Base-by-base conservation (phyloP, 1,140 invertebrate genomes). In the Drosophila dunni region DNA sequence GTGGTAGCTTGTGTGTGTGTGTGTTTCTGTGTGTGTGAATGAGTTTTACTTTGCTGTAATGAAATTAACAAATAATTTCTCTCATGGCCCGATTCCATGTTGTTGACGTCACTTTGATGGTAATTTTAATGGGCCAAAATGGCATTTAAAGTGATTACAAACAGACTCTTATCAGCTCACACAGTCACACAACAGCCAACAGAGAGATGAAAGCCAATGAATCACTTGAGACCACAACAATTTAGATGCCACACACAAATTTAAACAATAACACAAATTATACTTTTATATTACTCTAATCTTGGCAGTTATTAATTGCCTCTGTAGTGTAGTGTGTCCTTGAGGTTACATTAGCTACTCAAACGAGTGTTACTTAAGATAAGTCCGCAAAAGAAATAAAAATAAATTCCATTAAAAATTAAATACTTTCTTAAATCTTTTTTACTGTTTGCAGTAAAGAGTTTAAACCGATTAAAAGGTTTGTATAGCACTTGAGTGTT, bases 41-140 rank as follows among this genome's bases (percentile, higher is more conserved):
- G 40, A 62, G 51, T 42, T 34, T 56, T 45, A 8, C 29, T 60
- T 74, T 69, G 65, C 53, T 65, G 69, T 81, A 80, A 88, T 86
- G 73, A 86, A 86, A 88, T 86, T 86, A 86, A 88, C 84, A 86
- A 86, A 88, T 86, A 78, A 86, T 86, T 85, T 73, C 60, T 73
- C 75, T 78, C 75, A 61, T 58, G 65, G 44, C 53, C 68, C 45
- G 68, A 66, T 70, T 67, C 61, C 75, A 76, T 58, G 75, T 71
- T 65, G 61, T 68, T 69, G 64, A 64, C 83, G 75, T 73, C 75
- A 71, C 78, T 89, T 89, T 89, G 84, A 84, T 89, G 84, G 66
- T 84, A 89, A 89, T 89, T 89, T 89, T 68, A 90, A 89, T 89
- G 80, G 80, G 73, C 9, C 15, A 78, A 89, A 29, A 79, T 83